Evolutionary conservation across 2,888 invertebrate genomes (phyloP).

Genomic region (Agriopis marginaria): DNA sequence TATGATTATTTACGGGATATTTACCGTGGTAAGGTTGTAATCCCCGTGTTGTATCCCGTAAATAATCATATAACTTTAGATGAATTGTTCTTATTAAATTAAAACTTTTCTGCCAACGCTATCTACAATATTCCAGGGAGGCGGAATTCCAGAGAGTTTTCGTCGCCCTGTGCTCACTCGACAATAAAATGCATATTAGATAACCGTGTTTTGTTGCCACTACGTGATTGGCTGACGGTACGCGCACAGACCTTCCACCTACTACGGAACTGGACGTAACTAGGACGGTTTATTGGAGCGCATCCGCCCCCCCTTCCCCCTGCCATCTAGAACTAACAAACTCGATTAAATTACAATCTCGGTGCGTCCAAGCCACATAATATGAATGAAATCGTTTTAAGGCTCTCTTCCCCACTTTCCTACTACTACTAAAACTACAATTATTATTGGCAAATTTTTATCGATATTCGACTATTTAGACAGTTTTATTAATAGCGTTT

Average conservation of each 20-base stretch:
- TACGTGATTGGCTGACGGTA: constrained; percentile 75
- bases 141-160: constrained; percentile 52
- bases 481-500: too few relatives aligned
- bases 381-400: too few relatives aligned
- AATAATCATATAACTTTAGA: too few relatives aligned
- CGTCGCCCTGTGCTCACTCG: constrained; percentile 64
- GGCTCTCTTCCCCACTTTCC: too few relatives aligned
- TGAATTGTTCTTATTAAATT: not conserved
- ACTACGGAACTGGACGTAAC: not conserved
- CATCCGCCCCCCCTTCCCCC: too few relatives aligned
- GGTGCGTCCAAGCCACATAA: not conserved
- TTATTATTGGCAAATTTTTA: too few relatives aligned
- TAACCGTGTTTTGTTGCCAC: constrained; percentile 79
- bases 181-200: constrained; percentile 85
- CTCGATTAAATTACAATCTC: not conserved
- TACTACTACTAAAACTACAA: too few relatives aligned
- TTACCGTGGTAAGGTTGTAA: too few relatives aligned
- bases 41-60: too few relatives aligned
- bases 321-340: not conserved
- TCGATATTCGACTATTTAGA: too few relatives aligned
- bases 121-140: constrained; percentile 55
- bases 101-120: constrained; percentile 58
- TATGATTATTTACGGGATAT: too few relatives aligned
- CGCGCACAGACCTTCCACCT: constrained; percentile 44
- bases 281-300: not conserved